These are phyloP conservation scores for Nomada hirtipes DNA, from an alignment of 2,888 invertebrate genomes.

Conservation along the genomic window DNA sequence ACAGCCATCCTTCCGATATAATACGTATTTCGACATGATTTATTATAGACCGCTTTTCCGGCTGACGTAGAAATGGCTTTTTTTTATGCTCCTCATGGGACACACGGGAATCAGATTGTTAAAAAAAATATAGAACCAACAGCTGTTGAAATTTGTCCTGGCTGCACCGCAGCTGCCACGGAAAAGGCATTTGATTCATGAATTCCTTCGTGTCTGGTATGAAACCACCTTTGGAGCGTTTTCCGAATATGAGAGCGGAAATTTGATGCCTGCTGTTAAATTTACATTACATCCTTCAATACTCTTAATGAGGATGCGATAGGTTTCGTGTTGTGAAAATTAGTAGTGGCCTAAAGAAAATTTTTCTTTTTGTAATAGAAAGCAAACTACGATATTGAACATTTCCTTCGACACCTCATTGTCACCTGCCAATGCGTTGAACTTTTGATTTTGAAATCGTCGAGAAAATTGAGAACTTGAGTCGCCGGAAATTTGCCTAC, in stretches of 20 bases:
- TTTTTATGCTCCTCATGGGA: constrained; percentile 3
- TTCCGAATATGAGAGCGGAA: not conserved
- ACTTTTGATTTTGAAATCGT: not conserved
- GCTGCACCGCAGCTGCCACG: constrained; percentile 24
- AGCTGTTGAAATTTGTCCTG: constrained; percentile 6
- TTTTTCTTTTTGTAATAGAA: too few relatives aligned
- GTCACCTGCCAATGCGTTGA: not conserved
- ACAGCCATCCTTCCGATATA: not conserved
- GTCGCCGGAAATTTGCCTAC: not conserved
- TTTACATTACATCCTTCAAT: too few relatives aligned
- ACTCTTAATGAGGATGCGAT: too few relatives aligned
- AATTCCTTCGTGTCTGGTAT: constrained; percentile 33
- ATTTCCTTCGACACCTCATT: not conserved
- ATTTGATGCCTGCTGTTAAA: not conserved
- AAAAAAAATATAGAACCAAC: not conserved
- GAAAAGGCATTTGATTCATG: constrained; percentile 14
- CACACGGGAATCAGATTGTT: constrained; percentile 9
- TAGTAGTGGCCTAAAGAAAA: too few relatives aligned
- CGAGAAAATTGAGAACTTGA: not conserved
- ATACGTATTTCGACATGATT: not conserved
- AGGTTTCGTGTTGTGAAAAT: too few relatives aligned
- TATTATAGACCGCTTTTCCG: not conserved
- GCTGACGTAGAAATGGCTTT: not conserved
- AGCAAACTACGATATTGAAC: not conserved
- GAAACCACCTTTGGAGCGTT: constrained; percentile 27